Evolutionary conservation across 2,797 vertebrate genomes (phyloP).

Genomic region (Phoeniculus purpureus): DNA sequence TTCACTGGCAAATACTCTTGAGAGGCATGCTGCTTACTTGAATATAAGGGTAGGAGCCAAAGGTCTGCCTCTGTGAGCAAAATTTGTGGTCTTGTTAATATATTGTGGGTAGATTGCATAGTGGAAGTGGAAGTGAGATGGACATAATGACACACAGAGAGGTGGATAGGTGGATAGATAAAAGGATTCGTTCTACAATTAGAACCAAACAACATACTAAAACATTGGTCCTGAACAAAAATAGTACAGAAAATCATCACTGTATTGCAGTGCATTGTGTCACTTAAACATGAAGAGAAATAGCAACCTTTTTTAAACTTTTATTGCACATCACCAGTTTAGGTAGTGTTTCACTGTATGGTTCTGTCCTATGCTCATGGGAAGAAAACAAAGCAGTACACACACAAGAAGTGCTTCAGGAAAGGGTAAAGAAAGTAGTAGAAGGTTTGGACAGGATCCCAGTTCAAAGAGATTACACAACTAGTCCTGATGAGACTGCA

Average conservation of each 20-base stretch:
- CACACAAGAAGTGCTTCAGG: not conserved
- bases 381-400: not conserved
- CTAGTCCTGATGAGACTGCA: not conserved
- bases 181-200: not conserved
- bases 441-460: not conserved
- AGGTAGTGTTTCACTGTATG: not conserved
- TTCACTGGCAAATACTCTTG: not conserved
- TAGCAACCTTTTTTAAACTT: not conserved
- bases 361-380: not conserved
- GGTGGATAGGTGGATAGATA: not conserved
- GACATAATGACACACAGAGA: not conserved
- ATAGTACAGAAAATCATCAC: not conserved
- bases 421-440: not conserved
- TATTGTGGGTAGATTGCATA: not conserved
- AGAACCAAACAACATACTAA: not conserved
- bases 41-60: not conserved
- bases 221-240: not conserved
- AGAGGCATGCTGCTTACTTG: not conserved
- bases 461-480: not conserved
- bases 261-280: not conserved
- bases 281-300: not conserved
- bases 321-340: not conserved
- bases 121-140: not conserved
- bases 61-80: constrained; percentile 4
- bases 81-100: not conserved